Evolutionary conservation across 2,888 invertebrate species (phyloP), one percentile per base, ranked within the genome.

Genomic region (Ochlodes sylvanus): DNA sequence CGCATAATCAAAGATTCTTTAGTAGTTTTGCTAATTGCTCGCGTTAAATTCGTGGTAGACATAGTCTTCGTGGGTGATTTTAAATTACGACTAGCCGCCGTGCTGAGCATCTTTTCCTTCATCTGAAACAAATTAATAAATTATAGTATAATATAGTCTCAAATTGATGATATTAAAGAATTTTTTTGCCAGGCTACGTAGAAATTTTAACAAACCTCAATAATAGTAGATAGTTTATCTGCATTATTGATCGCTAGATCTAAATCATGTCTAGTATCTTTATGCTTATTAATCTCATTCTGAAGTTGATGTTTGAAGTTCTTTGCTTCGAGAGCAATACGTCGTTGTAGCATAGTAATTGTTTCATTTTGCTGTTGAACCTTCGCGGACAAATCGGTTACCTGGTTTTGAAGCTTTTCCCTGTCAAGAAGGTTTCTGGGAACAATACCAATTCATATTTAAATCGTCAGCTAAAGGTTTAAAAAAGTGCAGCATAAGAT

Each of bases 261-360:
- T 55, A 97, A 87, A 71, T 96, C 95, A 52, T 94, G 94, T 73
- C 96, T 94, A 1, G 95, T 94, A 76, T 96, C 96, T 73, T 95
- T 96, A 71, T 96, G 95, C 75, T 96, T 96, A 63, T 93, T 92
- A 63, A 95, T 94, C 84, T 97, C 97, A 0, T 85, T 82, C 71
- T 95, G 95, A 15, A 97, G 83, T 79, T 96, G 96, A 74, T 96
- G 96, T 69, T 94, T 95, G 74, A 95, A 95, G 81, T 95, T 96
- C 89, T 97, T 97, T 2, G 94, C 94, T 82, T 97, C 97, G 42
- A 97, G 86, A 69, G 95, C 94, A 14, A 97, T 86, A 76, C 96
- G 96, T 54, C 97, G 94, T 68, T 96, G 95, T 71, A 97, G 89
- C 72, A 94, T 92, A 70, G 91, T 94, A 69, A 96, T 94, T 0